Evolutionary conservation across 2,797 vertebrate genomes (phyloP).

Genomic region (Rhynchotus rufescens): DNA sequence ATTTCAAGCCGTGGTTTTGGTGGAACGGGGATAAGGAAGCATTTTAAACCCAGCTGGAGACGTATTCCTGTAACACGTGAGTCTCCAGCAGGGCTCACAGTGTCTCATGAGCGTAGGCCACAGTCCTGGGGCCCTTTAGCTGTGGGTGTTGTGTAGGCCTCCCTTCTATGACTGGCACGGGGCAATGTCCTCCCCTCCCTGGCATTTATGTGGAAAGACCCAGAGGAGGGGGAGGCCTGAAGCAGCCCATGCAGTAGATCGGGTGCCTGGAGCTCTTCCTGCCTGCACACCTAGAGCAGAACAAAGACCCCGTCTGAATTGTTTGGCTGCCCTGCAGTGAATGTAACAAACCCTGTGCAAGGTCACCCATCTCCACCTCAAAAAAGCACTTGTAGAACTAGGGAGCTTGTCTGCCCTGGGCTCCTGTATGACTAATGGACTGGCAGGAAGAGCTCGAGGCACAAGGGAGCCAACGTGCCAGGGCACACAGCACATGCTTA

Average conservation of each 20-base stretch:
- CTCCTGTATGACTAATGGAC: neutral
- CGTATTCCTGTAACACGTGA: fast-evolving
- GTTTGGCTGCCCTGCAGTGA: neutral
- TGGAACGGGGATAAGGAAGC: neutral
- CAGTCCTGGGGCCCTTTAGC: neutral
- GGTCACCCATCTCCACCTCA: neutral
- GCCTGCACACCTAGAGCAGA: neutral
- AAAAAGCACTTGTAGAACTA: neutral
- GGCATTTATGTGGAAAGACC: neutral
- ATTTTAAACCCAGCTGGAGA: neutral
- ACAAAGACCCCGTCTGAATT: neutral
- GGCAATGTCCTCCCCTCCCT: neutral
- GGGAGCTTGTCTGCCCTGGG: neutral
- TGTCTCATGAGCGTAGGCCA: neutral
- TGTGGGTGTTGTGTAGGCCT: neutral
- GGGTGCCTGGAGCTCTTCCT: neutral
- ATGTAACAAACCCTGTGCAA: neutral
- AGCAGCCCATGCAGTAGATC: fast-evolving
- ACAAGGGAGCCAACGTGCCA: fast-evolving
- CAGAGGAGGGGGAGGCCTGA: neutral
- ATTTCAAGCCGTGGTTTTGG: slow-evolving; percentile 3
- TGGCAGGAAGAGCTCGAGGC: neutral
- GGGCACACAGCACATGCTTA: neutral
- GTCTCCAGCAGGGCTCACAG: neutral
- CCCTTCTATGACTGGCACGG: neutral